Evolutionary conservation across 2,797 vertebrate species (phyloP).

Genomic region (Bryconaethiops microstoma): DNA sequence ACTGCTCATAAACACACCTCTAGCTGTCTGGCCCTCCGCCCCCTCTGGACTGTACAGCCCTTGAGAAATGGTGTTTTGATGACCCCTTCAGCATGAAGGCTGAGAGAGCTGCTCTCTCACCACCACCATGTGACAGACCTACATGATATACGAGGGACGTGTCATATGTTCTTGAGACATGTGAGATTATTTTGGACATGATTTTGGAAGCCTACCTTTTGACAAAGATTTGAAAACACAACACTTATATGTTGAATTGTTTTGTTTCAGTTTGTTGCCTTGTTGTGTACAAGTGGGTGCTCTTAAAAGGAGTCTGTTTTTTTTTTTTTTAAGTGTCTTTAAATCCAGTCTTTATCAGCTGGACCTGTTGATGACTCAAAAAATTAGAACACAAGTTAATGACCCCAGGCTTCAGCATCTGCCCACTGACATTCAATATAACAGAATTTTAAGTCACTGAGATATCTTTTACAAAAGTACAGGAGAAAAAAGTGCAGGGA

Average conservation of each 20-base stretch:
- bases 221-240: too few relatives aligned
- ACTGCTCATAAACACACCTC: conserved; percentile 46
- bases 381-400: background rate
- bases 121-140: conserved; percentile 35
- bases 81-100: conserved; percentile 39
- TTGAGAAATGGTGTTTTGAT: conserved; percentile 48
- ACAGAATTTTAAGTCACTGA: background rate
- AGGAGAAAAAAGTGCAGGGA: too few relatives aligned
- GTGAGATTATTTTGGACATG: background rate
- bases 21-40: conserved; percentile 25
- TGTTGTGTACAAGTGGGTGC: background rate
- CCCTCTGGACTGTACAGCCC: conserved; percentile 23
- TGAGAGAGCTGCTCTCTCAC: conserved; percentile 28
- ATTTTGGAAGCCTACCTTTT: background rate
- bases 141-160: background rate
- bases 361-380: background rate
- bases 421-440: background rate
- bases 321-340: too few relatives aligned
- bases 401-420: background rate
- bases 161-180: background rate
- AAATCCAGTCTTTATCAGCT: too few relatives aligned
- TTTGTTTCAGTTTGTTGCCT: background rate
- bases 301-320: too few relatives aligned
- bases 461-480: background rate
- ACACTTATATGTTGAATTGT: too few relatives aligned